Percentiles rank a stretch among this genome's conserved stretches.
Conservation (phyloP, 2,888 invertebrate genomes). For the Saturnia japonica region DNA sequence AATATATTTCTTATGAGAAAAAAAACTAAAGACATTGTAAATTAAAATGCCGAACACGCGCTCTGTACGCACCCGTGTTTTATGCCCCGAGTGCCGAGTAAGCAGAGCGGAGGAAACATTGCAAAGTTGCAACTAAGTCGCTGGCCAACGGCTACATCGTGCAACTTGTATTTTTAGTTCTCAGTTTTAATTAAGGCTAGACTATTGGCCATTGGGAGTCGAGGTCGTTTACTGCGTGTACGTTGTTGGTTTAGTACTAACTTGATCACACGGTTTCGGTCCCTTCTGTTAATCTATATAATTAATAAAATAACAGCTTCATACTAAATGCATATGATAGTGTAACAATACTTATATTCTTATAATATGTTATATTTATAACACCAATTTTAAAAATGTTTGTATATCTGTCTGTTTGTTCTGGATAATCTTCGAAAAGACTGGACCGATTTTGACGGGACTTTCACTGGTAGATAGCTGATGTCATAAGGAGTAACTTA, state of each 20-base stretch:
- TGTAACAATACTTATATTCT: too few species aligned
- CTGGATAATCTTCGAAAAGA: too few species aligned
- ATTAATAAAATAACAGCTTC: too few species aligned
- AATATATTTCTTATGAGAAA: not conserved
- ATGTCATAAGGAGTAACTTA: too few species aligned
- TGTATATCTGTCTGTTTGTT: too few species aligned
- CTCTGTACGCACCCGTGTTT: not conserved
- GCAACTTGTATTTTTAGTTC: conserved; percentile 1
- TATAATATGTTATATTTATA: too few species aligned
- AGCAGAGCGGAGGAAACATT: not conserved
- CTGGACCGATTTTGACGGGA: too few species aligned
- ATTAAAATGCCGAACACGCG: not conserved
- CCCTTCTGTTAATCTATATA: not conserved
- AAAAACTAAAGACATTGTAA: not conserved
- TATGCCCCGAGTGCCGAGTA: not conserved
- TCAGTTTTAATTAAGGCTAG: conserved; percentile 6
- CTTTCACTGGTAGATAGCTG: too few species aligned
- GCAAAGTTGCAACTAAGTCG: conserved; percentile 7
- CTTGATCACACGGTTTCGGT: not conserved
- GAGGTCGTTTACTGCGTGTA: not conserved
- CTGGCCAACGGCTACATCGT: not conserved
- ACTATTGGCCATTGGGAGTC: not conserved
- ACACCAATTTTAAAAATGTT: too few species aligned
- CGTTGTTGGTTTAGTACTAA: not conserved
- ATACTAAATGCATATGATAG: too few species aligned